Conservation (phyloP, 2,797 vertebrate species). For the Pseudomugil gertrudae region DNA sequence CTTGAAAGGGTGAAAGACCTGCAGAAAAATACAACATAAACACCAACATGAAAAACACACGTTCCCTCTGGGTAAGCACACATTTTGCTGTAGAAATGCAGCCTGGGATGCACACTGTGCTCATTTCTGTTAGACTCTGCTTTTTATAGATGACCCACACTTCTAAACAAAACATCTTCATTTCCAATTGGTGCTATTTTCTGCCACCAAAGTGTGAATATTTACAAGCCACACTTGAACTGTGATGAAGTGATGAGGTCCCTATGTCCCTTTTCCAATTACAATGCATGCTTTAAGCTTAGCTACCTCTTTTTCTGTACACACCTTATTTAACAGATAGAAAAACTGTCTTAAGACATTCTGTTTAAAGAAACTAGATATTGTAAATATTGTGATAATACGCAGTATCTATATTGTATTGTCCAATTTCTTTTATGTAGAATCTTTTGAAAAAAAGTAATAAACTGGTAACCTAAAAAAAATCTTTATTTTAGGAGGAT, state of each 20-base stretch:
- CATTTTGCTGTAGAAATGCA: constrained; percentile 43
- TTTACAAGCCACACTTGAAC: constrained; percentile 44
- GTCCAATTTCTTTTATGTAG: not conserved
- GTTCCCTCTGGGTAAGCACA: constrained; percentile 67
- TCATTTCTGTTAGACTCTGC: constrained; percentile 36
- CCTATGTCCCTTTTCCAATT: constrained; percentile 70
- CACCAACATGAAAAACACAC: constrained; percentile 45
- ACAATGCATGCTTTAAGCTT: constrained; percentile 31
- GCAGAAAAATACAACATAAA: constrained; percentile 46
- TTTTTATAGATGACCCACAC: constrained; percentile 67
- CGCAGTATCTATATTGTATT: constrained; percentile 15
- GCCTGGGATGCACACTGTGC: constrained; percentile 37
- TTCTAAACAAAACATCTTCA: constrained; percentile 56
- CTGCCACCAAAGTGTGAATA: constrained; percentile 52
- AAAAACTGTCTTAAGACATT: constrained; percentile 3
- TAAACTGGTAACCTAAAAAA: too few relatives aligned
- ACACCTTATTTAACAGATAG: constrained; percentile 28
- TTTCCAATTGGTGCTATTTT: constrained; percentile 47
- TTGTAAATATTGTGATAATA: constrained; percentile 1
- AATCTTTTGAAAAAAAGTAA: not conserved
- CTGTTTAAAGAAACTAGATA: too few relatives aligned
- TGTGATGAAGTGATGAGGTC: constrained; percentile 52
- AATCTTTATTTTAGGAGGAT: too few relatives aligned
- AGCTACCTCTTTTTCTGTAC: constrained; percentile 15
- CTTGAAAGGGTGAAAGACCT: constrained; percentile 43